Percentiles rank a stretch among this genome's conserved stretches.
Evolutionary conservation across 2,888 invertebrate genomes (phyloP).

Genomic region (Belgica antarctica): DNA sequence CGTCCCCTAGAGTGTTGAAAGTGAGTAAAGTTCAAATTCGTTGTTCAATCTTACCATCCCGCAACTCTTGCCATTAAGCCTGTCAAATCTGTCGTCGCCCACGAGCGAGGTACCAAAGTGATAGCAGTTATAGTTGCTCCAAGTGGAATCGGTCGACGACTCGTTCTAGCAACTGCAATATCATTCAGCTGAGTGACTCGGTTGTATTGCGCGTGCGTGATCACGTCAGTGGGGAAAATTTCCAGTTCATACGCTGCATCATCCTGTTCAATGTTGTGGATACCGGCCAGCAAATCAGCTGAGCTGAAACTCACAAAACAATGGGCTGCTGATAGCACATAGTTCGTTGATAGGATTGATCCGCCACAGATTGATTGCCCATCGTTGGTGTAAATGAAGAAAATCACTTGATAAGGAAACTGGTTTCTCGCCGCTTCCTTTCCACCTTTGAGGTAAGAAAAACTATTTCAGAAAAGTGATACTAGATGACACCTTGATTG

Average conservation of each 20-base stretch:
- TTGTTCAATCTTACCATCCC: conserved; percentile 27
- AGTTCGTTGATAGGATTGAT: conserved; percentile 30
- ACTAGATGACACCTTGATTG: too few relatives aligned
- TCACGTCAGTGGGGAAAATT: conserved; percentile 9
- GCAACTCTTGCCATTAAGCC: conserved; percentile 4
- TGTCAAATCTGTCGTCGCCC: neutral
- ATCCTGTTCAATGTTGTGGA: conserved; percentile 15
- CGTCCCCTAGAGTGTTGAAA: conserved; percentile 13
- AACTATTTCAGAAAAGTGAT: too few relatives aligned
- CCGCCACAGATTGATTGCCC: conserved; percentile 32
- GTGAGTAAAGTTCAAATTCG: too few relatives aligned
- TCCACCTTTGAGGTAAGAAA: too few relatives aligned
- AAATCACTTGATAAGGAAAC: conserved; percentile 26
- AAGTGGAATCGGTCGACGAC: conserved; percentile 8
- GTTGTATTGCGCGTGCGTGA: conserved; percentile 8
- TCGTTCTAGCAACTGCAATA: conserved; percentile 26
- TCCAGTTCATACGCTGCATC: conserved; percentile 12
- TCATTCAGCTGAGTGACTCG: conserved; percentile 20
- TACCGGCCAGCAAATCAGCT: conserved; percentile 28
- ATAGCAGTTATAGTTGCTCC: neutral
- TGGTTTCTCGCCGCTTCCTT: conserved; percentile 32
- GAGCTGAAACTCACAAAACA: conserved; percentile 6
- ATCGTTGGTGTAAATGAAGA: conserved; percentile 20
- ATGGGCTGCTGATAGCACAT: conserved; percentile 41
- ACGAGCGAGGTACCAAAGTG: neutral